Base-by-base conservation (phyloP, 2,888 invertebrate genomes). In the Ctena decussata region DNA sequence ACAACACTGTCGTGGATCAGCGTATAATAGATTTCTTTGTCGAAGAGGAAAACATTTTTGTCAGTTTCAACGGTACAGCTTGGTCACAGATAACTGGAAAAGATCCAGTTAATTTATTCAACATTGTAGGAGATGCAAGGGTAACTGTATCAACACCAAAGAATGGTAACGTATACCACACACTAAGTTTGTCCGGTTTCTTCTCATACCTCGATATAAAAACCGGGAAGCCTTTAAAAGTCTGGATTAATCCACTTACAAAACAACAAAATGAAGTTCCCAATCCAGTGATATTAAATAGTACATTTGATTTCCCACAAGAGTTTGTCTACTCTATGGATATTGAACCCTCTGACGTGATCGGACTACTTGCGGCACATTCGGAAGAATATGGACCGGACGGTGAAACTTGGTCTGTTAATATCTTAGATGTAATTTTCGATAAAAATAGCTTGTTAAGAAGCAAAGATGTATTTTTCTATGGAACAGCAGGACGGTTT, bases 41-140 rank as follows among this genome's bases (percentile, higher is more conserved):
- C 15, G 49, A 57, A n/a, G n/a, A 53, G 3, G 49, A 72, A 37
- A 44, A 57, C 12, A 24, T 87, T 8, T 35, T 12, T 5, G 41
- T 89, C 0, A 12, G n/a, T n/a, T 84, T 82, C 12, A 90, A 85
- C 71, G 91, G 90, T 2, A 84, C 83, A 11, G 82, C 87, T 0
- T 88, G 84, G 75, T 85, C 89, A 15, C 86, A 89, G 76, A 86
- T 91, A 27, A 53, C 80, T 0, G 89, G 89, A 15, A 79, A 86
- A 76, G 78, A 82, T 32, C 71, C 84, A 0, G 37, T 83, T 15
- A 39, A 73, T 27, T 46, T 91, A 0, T 87, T 89, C 37, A 80
- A 84, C 18, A 35, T 87, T 2, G 27, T 44, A 15, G 90, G 91
- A 0, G 30, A 53, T 21, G 76, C 82, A 60, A 65, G 84, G n/a